These are phyloP conservation scores for Otolemur crassicaudatus DNA, from an alignment of 2,797 vertebrate genomes.

Conservation along the genomic window DNA sequence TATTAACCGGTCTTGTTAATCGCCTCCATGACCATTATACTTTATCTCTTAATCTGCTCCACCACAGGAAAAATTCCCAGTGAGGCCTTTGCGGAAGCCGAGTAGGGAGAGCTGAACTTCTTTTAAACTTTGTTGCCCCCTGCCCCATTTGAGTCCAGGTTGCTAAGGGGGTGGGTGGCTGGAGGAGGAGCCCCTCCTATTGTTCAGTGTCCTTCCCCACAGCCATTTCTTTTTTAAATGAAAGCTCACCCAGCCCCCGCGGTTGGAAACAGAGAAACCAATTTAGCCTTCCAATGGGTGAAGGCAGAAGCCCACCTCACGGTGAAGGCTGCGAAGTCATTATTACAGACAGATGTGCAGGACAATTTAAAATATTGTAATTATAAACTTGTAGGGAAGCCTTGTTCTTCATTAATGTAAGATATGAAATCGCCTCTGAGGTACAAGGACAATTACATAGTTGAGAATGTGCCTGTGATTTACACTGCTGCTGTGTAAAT, in stretches of 20 bases:
- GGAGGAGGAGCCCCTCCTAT: background rate
- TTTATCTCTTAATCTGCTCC: background rate
- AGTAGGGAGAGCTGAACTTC: background rate
- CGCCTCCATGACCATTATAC: rapidly evolving
- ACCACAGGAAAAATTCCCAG: background rate
- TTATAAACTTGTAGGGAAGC: slow-evolving; percentile 84
- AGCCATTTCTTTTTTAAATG: background rate
- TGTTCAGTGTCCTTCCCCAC: background rate
- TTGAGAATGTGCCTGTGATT: slow-evolving; percentile 86
- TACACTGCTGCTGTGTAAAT: slow-evolving; percentile 88
- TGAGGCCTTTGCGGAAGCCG: background rate
- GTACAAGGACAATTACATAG: slow-evolving; percentile 89
- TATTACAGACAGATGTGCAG: slow-evolving; percentile 80
- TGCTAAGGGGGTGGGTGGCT: background rate
- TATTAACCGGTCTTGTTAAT: background rate
- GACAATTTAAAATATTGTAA: slow-evolving; percentile 84
- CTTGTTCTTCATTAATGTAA: slow-evolving; percentile 89
- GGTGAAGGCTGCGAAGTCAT: slow-evolving; percentile 55
- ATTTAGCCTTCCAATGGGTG: background rate
- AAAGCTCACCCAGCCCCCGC: background rate
- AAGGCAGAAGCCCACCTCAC: background rate
- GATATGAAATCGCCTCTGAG: slow-evolving; percentile 79
- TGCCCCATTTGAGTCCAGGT: rapidly evolving
- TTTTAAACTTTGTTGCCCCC: background rate
- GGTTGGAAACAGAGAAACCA: slow-evolving; percentile 18